Evolutionary conservation across 2,888 invertebrate species (phyloP).

Genomic region (Cacoxenus indagator): DNA sequence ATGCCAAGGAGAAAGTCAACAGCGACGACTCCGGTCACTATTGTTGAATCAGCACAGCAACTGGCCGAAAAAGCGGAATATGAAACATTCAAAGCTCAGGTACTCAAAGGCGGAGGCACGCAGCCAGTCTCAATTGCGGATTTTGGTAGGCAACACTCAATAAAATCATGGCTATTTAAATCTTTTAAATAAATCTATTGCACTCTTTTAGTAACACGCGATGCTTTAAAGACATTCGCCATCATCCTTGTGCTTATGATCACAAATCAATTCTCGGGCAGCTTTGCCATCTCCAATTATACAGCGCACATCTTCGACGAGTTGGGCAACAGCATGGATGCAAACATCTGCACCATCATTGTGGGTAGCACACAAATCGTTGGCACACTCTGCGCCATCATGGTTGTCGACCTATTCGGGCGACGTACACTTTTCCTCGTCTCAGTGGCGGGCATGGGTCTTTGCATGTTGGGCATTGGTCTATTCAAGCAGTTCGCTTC

Average conservation of each 20-base stretch:
- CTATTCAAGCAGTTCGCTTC: conserved; percentile 44
- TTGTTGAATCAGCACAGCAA: conserved; percentile 36
- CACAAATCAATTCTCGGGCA: conserved; percentile 58
- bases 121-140: conserved; percentile 43
- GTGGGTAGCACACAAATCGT: conserved; percentile 55
- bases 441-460: conserved; percentile 52
- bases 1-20: conserved; percentile 18
- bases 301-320: conserved; percentile 58
- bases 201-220: conserved; percentile 43
- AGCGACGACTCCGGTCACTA: neutral
- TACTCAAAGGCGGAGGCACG: conserved; percentile 40
- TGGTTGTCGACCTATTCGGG: conserved; percentile 56
- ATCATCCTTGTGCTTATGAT: conserved; percentile 49
- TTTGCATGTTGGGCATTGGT: conserved; percentile 52
- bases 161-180: neutral
- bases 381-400: conserved; percentile 51
- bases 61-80: conserved; percentile 43
- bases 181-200: neutral
- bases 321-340: conserved; percentile 48
- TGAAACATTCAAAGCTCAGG: conserved; percentile 50
- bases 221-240: conserved; percentile 49
- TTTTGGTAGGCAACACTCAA: conserved; percentile 51
- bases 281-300: conserved; percentile 61
- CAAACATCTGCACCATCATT: conserved; percentile 59
- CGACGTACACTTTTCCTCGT: conserved; percentile 53